Conservation (phyloP, 2,888 invertebrate genomes). For the Stenolophus ochropezus region DNA sequence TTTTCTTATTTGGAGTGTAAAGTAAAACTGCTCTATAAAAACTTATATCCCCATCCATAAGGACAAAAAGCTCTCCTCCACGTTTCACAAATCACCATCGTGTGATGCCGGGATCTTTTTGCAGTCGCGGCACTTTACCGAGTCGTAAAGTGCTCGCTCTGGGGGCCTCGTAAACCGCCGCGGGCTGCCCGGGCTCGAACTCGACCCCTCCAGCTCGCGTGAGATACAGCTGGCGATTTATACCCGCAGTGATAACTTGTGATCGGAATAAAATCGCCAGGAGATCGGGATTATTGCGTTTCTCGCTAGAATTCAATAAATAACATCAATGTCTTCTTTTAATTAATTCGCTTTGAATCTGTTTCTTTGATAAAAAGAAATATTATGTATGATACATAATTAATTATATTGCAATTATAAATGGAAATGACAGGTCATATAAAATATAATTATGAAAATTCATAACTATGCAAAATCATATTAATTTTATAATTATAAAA, state of each 20-base stretch:
- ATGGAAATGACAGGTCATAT: not conserved
- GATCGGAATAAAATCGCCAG: slow-evolving; percentile 56
- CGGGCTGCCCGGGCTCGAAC: not conserved
- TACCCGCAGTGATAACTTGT: slow-evolving; percentile 53
- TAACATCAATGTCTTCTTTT: not conserved
- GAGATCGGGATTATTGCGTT: slow-evolving; percentile 36
- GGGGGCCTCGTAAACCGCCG: slow-evolving; percentile 30
- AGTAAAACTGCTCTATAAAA: not conserved
- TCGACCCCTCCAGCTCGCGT: not conserved
- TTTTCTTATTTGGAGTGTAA: no score
- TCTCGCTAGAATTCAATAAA: not conserved
- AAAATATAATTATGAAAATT: not conserved
- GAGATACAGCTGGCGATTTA: slow-evolving; percentile 28
- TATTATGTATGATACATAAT: not conserved
- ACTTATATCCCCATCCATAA: not conserved
- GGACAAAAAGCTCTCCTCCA: not conserved
- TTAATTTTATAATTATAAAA: not conserved
- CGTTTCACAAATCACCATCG: slow-evolving; percentile 25
- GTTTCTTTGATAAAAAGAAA: not conserved
- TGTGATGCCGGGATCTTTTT: slow-evolving; percentile 8
- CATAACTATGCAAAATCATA: not conserved
- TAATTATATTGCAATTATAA: not conserved
- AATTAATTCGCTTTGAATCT: not conserved
- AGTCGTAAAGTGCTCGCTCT: slow-evolving; percentile 15
- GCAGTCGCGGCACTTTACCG: slow-evolving; percentile 15